Base-by-base conservation (phyloP, 2,888 invertebrate genomes). In the Sarcophaga carnaria region DNA sequence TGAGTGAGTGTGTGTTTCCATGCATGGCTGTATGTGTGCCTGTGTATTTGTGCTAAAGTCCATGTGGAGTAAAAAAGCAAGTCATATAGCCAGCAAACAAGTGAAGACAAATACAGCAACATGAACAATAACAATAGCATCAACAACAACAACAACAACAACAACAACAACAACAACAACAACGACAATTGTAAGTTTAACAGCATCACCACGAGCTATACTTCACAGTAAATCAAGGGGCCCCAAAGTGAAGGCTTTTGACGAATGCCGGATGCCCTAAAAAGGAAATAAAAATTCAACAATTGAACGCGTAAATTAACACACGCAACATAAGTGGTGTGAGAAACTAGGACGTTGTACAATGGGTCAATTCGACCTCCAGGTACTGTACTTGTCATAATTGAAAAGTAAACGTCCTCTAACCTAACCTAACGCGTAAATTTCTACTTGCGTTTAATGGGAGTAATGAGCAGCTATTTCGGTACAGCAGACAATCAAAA, bases 101-200 rank as follows among this genome's bases (percentile, higher is more conserved):
- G n/a, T 69, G 47, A 59, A 75, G 49, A 64, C 59, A 70, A 74
- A 70, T 59, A 78, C 14, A 49, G 8, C 8, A 37, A 37, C 37
- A 37, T 10, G 37, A 37, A 22, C 59, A 59, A 59, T 17, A 4
- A 17, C n/a, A 59, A 59, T 59, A 59, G 14, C 14, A 17, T 59
- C 14, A 17, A 59, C 6, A 14, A 47, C 6, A 14, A 79, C 63
- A 77, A 49, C 10, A 20, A 45, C 6, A 4, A 27, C 54, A 83
- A 79, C 63, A 77, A 49, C 10, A 20, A 45, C 6, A 4, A 27
- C 54, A 83, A 37, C 37, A 70, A 80, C 11, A 67, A n/a, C 5
- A 37, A 79, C 63, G 72, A 49, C 10, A 20, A 45, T 17, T 49
- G 5, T 5, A 37, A 12, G 45, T 11, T 11, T 49, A 45, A 74